Conservation (phyloP, 37 sponge, comb jelly and placozoan species). For the Halisarca cf. caerulea region DNA sequence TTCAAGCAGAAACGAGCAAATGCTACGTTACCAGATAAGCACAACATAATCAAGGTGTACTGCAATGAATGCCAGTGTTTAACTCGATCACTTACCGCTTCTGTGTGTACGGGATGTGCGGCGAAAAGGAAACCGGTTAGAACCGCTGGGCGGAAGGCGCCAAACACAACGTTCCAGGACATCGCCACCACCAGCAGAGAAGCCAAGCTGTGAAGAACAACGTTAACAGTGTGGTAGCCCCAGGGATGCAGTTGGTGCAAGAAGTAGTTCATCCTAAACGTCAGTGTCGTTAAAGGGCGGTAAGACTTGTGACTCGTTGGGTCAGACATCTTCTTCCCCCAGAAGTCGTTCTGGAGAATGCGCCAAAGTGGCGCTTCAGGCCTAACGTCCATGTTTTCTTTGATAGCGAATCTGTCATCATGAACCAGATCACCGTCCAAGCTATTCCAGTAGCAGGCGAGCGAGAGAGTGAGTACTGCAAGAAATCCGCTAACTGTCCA, state of each 20-base stretch:
- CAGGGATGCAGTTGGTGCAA: conserved; percentile 52
- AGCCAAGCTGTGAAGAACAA: conserved; percentile 51
- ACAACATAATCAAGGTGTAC: no score
- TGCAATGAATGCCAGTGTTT: no score
- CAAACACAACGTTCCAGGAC: conserved; percentile 35
- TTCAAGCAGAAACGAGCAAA: no score
- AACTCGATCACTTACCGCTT: conserved; percentile 34
- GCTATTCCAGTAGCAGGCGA: conserved; percentile 72
- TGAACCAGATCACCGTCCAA: conserved; percentile 76
- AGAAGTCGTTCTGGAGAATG: conserved; percentile 79
- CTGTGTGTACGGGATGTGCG: conserved; percentile 57
- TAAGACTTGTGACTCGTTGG: conserved; percentile 90
- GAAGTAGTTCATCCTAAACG: conserved; percentile 68
- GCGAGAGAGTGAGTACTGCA: background rate
- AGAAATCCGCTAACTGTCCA: background rate
- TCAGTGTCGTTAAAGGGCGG: conserved; percentile 81
- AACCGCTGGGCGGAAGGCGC: background rate
- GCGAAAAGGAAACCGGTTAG: conserved; percentile 44
- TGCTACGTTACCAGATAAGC: no score
- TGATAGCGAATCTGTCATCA: conserved; percentile 87
- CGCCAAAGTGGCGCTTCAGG: conserved; percentile 33
- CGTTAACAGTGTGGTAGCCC: conserved; percentile 61
- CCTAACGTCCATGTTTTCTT: conserved; percentile 75
- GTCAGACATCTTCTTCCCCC: conserved; percentile 80
- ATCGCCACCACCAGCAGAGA: conserved; percentile 24